Conservation (phyloP, 2,797 vertebrate genomes). For the Sebastes miniatus region DNA sequence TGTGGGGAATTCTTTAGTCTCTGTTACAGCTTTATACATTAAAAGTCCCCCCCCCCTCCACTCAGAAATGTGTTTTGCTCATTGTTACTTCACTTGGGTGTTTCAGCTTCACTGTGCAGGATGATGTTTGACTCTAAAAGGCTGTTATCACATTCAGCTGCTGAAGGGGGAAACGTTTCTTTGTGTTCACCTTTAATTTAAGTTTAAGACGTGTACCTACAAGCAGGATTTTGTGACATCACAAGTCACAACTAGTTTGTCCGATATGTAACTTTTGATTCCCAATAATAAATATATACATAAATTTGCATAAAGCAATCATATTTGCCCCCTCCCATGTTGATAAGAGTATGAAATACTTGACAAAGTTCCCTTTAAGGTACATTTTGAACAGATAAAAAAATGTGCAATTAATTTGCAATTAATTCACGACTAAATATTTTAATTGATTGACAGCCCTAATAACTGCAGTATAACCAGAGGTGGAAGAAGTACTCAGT, state of each 20-base stretch:
- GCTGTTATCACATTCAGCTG: neutral
- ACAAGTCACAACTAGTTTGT: accelerated
- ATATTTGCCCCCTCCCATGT: too few relatives aligned
- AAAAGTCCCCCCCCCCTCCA: too few relatives aligned
- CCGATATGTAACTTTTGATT: neutral
- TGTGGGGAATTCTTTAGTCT: neutral
- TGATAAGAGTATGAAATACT: too few relatives aligned
- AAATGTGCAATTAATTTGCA: too few relatives aligned
- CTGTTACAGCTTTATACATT: neutral
- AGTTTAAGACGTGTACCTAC: neutral
- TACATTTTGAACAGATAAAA: too few relatives aligned
- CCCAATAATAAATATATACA: too few relatives aligned
- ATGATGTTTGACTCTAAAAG: neutral
- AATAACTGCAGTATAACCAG: neutral
- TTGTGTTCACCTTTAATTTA: neutral
- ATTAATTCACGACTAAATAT: too few relatives aligned
- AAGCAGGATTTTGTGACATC: neutral
- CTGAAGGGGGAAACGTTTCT: neutral
- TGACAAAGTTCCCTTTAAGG: too few relatives aligned
- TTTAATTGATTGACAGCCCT: too few relatives aligned
- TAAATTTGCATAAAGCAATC: too few relatives aligned
- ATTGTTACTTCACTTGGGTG: neutral
- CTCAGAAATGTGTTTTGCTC: neutral
- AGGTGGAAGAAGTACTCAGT: neutral
- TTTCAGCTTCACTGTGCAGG: neutral